Conservation (phyloP, 2,888 invertebrate genomes). For the Calliphora vomitoria region DNA sequence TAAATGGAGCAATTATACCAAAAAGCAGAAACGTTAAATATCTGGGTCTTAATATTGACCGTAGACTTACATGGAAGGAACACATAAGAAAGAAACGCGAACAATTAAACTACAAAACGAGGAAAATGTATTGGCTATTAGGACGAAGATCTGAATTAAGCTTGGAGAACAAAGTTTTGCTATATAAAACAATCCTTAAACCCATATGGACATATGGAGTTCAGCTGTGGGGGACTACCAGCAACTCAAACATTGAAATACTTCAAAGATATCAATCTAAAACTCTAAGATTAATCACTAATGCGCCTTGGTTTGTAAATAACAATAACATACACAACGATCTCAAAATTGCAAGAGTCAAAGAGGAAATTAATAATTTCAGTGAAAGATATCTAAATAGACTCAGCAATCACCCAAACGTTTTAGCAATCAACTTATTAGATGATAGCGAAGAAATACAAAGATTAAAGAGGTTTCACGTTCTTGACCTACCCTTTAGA, state of each 20-base stretch:
- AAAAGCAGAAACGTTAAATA: not conserved
- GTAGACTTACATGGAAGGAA: slow-evolving; percentile 8
- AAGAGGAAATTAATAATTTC: not conserved
- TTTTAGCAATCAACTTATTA: too few species aligned
- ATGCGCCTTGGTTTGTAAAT: not conserved
- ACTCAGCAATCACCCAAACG: too few species aligned
- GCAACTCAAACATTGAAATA: slow-evolving; percentile 1
- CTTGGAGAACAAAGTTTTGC: not conserved
- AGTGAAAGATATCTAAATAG: not conserved
- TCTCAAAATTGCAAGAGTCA: not conserved
- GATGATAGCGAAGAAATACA: too few species aligned
- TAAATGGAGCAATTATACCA: slow-evolving; percentile 5
- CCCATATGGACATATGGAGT: not conserved
- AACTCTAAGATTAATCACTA: not conserved
- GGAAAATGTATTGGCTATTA: slow-evolving; percentile 5
- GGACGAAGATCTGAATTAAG: not conserved
- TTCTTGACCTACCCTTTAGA: not conserved
- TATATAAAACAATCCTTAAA: not conserved
- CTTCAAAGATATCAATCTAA: not conserved
- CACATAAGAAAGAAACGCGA: not conserved
- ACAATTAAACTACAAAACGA: not conserved
- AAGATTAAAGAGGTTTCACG: too few species aligned
- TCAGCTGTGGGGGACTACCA: not conserved
- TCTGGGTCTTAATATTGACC: not conserved
- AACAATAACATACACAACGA: not conserved